These are phyloP conservation scores for Drosophila pallidifrons DNA, from an alignment of 1,140 invertebrate species.

Conservation along the genomic window DNA sequence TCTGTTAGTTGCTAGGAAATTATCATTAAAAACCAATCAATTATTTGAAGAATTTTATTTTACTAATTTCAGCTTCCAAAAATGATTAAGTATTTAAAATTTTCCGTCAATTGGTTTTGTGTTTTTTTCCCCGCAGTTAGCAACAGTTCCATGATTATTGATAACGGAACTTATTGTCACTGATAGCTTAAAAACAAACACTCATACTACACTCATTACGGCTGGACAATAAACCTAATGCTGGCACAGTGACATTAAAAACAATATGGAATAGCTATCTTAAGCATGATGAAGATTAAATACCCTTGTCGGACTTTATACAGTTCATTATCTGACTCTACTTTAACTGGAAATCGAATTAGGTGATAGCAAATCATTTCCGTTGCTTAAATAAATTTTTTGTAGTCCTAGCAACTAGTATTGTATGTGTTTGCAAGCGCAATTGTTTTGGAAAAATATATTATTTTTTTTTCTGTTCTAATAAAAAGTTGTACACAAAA, in stretches of 20 bases:
- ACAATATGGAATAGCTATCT: conserved; percentile 5
- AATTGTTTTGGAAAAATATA: no score
- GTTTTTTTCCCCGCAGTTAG: conserved; percentile 10
- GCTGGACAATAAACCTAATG: not conserved
- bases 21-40: no score
- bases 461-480: no score
- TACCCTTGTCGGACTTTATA: not conserved
- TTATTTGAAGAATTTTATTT: not conserved
- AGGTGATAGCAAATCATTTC: not conserved
- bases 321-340: not conserved
- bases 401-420: no score
- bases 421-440: no score
- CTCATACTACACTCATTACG: not conserved
- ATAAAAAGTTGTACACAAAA: no score
- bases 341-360: not conserved
- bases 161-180: conserved; percentile 23
- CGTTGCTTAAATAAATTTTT: not conserved
- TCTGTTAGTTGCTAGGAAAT: no score
- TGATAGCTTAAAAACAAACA: conserved; percentile 16
- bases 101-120: conserved; percentile 3
- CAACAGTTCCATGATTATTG: conserved; percentile 25
- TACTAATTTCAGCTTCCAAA: not conserved
- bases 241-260: conserved; percentile 6
- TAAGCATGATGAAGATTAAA: not conserved
- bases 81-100: conserved; percentile 7